Conservation (phyloP, 2,797 vertebrate species). For the Nannoperca australis region DNA sequence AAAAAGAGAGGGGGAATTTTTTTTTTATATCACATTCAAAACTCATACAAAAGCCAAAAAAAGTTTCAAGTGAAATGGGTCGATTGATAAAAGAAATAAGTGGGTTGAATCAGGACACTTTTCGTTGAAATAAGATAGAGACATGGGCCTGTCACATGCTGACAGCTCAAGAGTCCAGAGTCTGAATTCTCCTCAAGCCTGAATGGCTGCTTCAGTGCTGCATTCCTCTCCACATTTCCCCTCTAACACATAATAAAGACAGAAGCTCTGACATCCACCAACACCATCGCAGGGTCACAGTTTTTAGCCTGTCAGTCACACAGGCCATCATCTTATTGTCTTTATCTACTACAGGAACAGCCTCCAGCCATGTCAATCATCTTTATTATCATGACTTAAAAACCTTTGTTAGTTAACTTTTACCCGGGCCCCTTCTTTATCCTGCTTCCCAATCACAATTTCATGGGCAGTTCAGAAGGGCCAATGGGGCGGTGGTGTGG, state of each 20-base stretch:
- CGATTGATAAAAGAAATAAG: slow-evolving; percentile 8
- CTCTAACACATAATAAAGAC: slow-evolving; percentile 77
- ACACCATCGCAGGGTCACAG: slow-evolving; percentile 76
- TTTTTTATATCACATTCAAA: slow-evolving; percentile 1
- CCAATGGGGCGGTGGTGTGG: slow-evolving; percentile 85
- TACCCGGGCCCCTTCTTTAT: slow-evolving; percentile 77
- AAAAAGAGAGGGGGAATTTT: background rate
- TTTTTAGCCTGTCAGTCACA: slow-evolving; percentile 82
- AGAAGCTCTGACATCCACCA: slow-evolving; percentile 77
- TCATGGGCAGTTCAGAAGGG: slow-evolving; percentile 83
- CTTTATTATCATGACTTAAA: slow-evolving; percentile 89
- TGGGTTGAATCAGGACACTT: slow-evolving; percentile 18
- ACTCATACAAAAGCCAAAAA: slow-evolving; percentile 4
- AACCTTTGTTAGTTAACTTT: slow-evolving; percentile 86
- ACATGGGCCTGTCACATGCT: slow-evolving; percentile 48
- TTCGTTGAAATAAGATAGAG: slow-evolving; percentile 39
- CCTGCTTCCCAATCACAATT: slow-evolving; percentile 86
- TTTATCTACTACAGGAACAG: slow-evolving; percentile 83
- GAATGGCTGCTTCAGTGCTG: slow-evolving; percentile 64
- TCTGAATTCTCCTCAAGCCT: slow-evolving; percentile 65
- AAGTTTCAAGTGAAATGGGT: slow-evolving; percentile 17
- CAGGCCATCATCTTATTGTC: slow-evolving; percentile 73
- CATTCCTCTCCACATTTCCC: slow-evolving; percentile 74
- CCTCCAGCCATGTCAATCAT: slow-evolving; percentile 86
- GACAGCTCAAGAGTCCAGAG: slow-evolving; percentile 44